These are phyloP conservation scores for Aythya baeri DNA, from an alignment of 2,113 vertebrate species.

Conservation along the genomic window DNA sequence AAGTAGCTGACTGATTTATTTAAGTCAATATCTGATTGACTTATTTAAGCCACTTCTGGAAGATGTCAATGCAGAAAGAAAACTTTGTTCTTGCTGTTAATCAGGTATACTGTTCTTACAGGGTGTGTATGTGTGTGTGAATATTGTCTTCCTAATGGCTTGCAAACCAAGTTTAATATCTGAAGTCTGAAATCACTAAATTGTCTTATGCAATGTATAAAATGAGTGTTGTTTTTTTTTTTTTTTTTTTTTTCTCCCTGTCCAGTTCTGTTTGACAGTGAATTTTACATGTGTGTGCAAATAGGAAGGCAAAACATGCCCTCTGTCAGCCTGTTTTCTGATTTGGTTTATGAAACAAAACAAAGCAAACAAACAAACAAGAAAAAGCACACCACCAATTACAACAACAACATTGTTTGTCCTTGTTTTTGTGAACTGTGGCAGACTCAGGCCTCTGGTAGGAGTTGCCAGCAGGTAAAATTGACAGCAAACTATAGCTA, in stretches of 20 bases:
- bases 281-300: background rate
- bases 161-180: background rate
- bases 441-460: background rate
- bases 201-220: rapidly evolving
- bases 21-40: background rate
- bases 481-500: slow-evolving; percentile 14
- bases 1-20: background rate
- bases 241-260: background rate
- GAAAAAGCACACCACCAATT: too few species aligned
- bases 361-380: background rate
- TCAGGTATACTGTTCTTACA: background rate
- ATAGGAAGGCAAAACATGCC: background rate
- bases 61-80: background rate
- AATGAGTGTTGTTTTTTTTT: background rate
- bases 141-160: background rate
- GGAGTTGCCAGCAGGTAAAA: background rate
- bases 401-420: background rate
- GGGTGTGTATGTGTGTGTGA: background rate
- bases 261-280: background rate
- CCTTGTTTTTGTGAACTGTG: background rate
- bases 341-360: background rate
- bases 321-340: background rate
- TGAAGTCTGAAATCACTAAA: background rate
- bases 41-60: background rate
- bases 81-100: background rate